Base-by-base conservation (phyloP, 2,113 vertebrate species). In the Amia ocellicauda region DNA sequence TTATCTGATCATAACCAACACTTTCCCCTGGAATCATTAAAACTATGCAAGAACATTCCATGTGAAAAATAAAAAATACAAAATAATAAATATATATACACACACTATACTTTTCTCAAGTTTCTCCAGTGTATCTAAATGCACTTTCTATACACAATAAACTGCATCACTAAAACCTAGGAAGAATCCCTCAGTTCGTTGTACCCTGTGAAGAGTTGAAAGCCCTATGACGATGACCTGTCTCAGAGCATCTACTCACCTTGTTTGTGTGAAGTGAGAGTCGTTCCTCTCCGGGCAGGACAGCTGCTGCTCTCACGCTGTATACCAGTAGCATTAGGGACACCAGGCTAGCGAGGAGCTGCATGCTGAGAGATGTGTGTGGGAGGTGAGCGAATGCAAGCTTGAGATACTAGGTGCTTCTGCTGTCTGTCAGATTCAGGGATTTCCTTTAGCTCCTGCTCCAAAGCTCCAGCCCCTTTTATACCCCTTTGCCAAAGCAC, bases 211-310 rank as follows among this genome's bases (percentile, higher is more conserved):
- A n/a, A n/a, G n/a, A n/a, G n/a, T n/a, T n/a, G n/a, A n/a, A n/a
- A n/a, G n/a, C n/a, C n/a, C n/a, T n/a, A n/a, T n/a, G n/a, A n/a
- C n/a, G n/a, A n/a, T n/a, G n/a, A n/a, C n/a, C n/a, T n/a, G n/a
- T n/a, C n/a, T n/a, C n/a, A n/a, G n/a, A n/a, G n/a, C n/a, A 36
- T 11, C 31, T 45, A 80, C 93, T 94, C 83, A 95, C 93, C 90
- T 85, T 83, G 64, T 74, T 85, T 59, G 69, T 66, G 49, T 86
- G 88, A 60, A 81, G n/a, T 11, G 80, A 71, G 28, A 80, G 86
- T 66, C 90, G 86, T 23, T 94, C 92, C 7, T 94, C 93, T 24
- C 83, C 69, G 16, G 92, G 91, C 85, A 91, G 79, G n/a, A 86
- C 75, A 17, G 87, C 85, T 0, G 85, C 83, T 71, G 88, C 88